Conservation (phyloP, 2,888 invertebrate species). For the Tholera decimalis region DNA sequence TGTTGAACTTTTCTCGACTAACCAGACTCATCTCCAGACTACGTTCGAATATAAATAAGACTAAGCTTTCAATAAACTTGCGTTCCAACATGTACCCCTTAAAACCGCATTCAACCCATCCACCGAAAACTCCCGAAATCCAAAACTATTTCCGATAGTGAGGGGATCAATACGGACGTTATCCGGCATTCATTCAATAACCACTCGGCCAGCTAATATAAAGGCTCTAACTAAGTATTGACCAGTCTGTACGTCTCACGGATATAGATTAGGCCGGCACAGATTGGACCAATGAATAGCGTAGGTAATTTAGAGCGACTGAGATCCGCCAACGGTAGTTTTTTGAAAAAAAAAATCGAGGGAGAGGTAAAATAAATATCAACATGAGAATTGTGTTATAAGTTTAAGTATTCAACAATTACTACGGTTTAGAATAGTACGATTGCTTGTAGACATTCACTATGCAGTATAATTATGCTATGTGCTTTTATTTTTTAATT, state of each 20-base stretch:
- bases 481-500: no score
- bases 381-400: not conserved
- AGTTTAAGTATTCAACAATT: not conserved
- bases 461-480: no score
- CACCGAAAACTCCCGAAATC: slow-evolving; percentile 31
- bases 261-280: slow-evolving; percentile 22
- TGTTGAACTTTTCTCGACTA: no score
- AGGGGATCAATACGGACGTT: slow-evolving; percentile 67
- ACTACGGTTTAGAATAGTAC: not conserved
- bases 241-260: slow-evolving; percentile 18
- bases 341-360: not conserved
- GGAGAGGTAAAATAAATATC: not conserved
- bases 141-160: slow-evolving; percentile 72
- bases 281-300: slow-evolving; percentile 17
- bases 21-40: no score
- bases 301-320: slow-evolving; percentile 5
- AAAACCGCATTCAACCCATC: slow-evolving; percentile 45
- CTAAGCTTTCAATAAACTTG: not conserved
- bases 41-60: not conserved
- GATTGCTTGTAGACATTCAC: no score
- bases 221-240: slow-evolving; percentile 54
- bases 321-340: not conserved
- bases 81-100: not conserved
- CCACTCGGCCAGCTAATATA: slow-evolving; percentile 67
- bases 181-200: slow-evolving; percentile 68